Conservation (phyloP, 2,113 vertebrate genomes). For the Catharus minimus region DNA sequence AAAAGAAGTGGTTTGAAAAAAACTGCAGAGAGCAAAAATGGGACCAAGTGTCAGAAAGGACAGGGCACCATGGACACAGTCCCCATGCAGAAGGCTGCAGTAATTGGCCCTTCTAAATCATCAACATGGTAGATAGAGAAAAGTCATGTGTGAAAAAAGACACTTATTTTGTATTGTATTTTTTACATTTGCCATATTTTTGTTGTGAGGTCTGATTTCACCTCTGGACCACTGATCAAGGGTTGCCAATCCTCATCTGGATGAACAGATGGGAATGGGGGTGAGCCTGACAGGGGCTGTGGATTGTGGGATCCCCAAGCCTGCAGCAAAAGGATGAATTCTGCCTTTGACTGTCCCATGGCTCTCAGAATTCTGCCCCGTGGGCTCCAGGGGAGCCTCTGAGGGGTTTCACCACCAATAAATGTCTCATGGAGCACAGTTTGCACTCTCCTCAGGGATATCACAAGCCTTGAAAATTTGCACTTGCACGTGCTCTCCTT, state of each 20-base stretch:
- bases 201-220: neutral
- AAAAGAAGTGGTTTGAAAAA: neutral
- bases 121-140: neutral
- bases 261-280: neutral
- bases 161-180: neutral
- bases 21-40: neutral
- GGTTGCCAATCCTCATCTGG: neutral
- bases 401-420: neutral
- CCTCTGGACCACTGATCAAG: neutral
- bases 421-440: neutral
- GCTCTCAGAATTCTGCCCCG: rapidly evolving
- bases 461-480: neutral
- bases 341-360: neutral
- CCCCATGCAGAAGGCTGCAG: neutral
- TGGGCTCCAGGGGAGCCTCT: neutral
- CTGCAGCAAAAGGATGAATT: neutral
- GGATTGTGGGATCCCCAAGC: neutral
- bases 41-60: neutral
- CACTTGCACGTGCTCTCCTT: neutral
- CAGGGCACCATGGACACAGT: neutral
- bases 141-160: no score
- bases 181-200: neutral
- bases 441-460: neutral
- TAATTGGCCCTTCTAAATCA: neutral
- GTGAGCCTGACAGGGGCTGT: rapidly evolving